phyloP scores from a whole-genome alignment of 2,888 invertebrate species.

The Tipula lateralis region DNA sequence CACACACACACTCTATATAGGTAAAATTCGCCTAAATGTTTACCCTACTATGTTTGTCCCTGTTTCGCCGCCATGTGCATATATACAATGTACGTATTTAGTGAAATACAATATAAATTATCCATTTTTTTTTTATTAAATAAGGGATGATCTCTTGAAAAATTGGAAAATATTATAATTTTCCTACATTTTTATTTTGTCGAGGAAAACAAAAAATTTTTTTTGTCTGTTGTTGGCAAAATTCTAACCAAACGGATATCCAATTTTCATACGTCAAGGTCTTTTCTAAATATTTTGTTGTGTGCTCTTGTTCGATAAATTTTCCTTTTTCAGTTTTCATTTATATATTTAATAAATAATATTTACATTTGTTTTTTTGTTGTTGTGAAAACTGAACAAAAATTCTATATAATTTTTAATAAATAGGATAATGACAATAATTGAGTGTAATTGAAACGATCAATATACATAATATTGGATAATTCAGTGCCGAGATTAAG shows the following conservation, averaged over 20 bases:
- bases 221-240: constrained; percentile 26
- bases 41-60: background rate
- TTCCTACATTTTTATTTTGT: background rate
- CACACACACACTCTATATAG: background rate
- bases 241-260: constrained; percentile 30
- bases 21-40: background rate
- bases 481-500: background rate
- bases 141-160: constrained; percentile 13
- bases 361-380: background rate
- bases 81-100: background rate
- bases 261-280: constrained; percentile 28
- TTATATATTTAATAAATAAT: background rate
- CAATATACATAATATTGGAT: background rate
- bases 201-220: background rate
- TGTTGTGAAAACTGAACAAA: background rate
- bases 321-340: background rate
- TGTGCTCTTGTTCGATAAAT: background rate
- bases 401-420: background rate
- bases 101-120: background rate
- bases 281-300: constrained; percentile 20
- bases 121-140: background rate
- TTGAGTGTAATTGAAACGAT: background rate
- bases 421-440: background rate
- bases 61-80: background rate
- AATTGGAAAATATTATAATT: background rate